Conservation (phyloP, 1,140 invertebrate species). For the Rhizoglyphus robini region DNA sequence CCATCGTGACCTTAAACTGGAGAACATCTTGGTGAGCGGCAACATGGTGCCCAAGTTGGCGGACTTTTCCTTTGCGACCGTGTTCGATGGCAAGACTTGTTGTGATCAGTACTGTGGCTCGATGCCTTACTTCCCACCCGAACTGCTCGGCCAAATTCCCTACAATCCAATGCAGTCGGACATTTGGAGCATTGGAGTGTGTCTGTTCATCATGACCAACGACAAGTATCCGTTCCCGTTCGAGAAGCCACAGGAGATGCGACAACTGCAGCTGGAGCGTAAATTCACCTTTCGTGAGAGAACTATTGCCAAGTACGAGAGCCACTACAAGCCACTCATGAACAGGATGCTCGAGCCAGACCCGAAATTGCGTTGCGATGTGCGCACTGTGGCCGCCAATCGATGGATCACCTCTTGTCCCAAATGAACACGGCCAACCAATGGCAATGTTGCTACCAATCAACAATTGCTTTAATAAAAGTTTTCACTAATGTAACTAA, state of each 20-base stretch:
- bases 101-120: not conserved
- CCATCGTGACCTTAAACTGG: too few species aligned
- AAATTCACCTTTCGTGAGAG: slow-evolving; percentile 37
- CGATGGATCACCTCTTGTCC: too few species aligned
- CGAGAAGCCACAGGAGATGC: slow-evolving; percentile 35
- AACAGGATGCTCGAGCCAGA: slow-evolving; percentile 62
- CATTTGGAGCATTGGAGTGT: slow-evolving; percentile 29
- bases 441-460: too few species aligned
- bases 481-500: too few species aligned
- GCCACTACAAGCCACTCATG: slow-evolving; percentile 53
- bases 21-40: slow-evolving; percentile 12
- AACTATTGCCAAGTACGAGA: slow-evolving; percentile 47
- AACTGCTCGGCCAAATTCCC: slow-evolving; percentile 23
- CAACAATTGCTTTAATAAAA: too few species aligned
- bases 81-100: not conserved
- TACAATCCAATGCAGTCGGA: slow-evolving; percentile 27
- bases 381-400: too few species aligned
- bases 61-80: slow-evolving; percentile 18
- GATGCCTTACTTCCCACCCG: slow-evolving; percentile 3
- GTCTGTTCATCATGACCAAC: slow-evolving; percentile 29
- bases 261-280: slow-evolving; percentile 43
- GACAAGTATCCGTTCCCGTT: slow-evolving; percentile 35
- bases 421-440: too few species aligned
- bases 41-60: slow-evolving; percentile 13
- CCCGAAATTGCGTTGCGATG: too few species aligned